Base-by-base conservation (phyloP, 2,888 invertebrate species). In the Branchipolynoe longqiensis region DNA sequence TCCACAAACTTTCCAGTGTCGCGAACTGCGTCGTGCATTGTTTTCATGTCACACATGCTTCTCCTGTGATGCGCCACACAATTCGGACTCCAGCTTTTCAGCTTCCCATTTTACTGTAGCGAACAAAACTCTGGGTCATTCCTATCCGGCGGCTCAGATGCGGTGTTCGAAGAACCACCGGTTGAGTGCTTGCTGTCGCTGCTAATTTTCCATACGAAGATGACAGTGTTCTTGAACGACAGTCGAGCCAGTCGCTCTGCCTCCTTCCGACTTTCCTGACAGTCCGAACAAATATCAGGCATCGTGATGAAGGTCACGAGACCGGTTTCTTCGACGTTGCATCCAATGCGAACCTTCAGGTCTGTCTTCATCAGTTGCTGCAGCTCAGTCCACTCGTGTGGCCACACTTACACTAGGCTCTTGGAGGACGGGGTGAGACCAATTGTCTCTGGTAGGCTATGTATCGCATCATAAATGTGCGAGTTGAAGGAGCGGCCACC, bases 1-100 rank as follows among this genome's bases (percentile, higher is more conserved):
- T 14, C 94, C 94, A 18, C 93, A 91, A 6, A 92, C 91, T 84
- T 92, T 92, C 78, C 94, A 90, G 74, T 93, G 93, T 36, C 94
- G 89, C 25, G 93, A 91, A 89, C 94, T 94, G 81, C 94, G 90
- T 38, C 93, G 81, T 8, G 56, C 36, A 22, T 28, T 3, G 28
- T 28, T 18, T 25, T 84, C 73, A 25, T 88, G 81, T 82, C 87
- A 69, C 3, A 62, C 25, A 6, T 33, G 25, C 56, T 86, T 86
- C 41, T 86, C 86, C 18, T 48, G 12, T 33, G 58, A 41, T 2
- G 41, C 12, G 0, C 25, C 62, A 8, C 18, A 48, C 6, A 18
- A 31, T 22, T 33, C 58, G n/a, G 18, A 4, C 36, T 59, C 48
- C 62, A n/a, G n/a, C n/a, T n/a, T n/a, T 86, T 86, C 28, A 83